These are phyloP conservation scores for Hestina assimilis DNA, from an alignment of 1,140 invertebrate genomes.

Conservation along the genomic window DNA sequence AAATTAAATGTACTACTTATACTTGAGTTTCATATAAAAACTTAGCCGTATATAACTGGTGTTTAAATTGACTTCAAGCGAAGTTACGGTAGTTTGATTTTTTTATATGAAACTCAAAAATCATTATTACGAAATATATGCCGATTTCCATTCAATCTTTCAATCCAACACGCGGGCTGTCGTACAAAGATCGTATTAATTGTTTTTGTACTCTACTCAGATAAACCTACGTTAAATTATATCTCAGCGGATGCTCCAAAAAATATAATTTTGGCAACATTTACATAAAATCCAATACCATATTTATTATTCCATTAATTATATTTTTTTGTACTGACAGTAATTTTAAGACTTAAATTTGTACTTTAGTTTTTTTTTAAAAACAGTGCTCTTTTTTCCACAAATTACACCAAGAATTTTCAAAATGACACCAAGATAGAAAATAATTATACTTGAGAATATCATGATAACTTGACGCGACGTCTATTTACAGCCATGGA, in stretches of 20 bases:
- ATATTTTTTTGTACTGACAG: conserved; percentile 77
- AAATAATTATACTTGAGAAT: conserved; percentile 46
- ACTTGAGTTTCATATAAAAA: conserved; percentile 12
- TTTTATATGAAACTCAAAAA: background rate
- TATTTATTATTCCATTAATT: conserved; percentile 42
- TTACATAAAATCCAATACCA: conserved; percentile 70
- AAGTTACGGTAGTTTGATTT: background rate
- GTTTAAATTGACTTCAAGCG: background rate
- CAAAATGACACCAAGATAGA: conserved; percentile 58
- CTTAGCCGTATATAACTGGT: too few species aligned
- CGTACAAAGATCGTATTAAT: conserved; percentile 40
- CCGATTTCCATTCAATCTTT: background rate
- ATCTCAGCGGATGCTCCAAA: conserved; percentile 62
- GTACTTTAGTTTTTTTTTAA: conserved; percentile 75
- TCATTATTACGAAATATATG: background rate
- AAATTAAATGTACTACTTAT: conserved; percentile 3
- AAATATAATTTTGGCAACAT: conserved; percentile 76
- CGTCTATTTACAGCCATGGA: conserved; percentile 57
- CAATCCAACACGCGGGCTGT: conserved; percentile 53
- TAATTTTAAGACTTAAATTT: conserved; percentile 77
- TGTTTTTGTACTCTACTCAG: conserved; percentile 61
- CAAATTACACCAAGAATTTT: conserved; percentile 43
- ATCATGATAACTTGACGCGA: too few species aligned
- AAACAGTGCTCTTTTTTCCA: conserved; percentile 58
- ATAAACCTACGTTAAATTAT: conserved; percentile 63